Base-by-base conservation (phyloP, 2,113 vertebrate species). In the Vimba vimba region DNA sequence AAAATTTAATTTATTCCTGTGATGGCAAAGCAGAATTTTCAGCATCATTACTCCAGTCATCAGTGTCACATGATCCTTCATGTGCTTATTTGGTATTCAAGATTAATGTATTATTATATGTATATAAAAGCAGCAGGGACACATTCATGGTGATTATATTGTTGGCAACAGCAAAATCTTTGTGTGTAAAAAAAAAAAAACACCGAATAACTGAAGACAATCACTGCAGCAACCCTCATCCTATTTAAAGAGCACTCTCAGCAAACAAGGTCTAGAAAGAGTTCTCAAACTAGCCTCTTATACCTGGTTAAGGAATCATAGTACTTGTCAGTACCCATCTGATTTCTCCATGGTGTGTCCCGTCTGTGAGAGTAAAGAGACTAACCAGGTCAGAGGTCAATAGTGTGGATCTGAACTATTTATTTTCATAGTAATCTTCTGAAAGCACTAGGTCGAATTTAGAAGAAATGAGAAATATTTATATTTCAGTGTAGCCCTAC, bases 311-410 rank as follows among this genome's bases (percentile, higher is more conserved):
- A 94, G 91, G 95, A 95, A 93, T 97, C 96, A 95, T 86, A 94
- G 93, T 93, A 95, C 94, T 94, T 95, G 92, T 96, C 97, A 97
- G 95, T 96, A 95, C 92, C 94, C 94, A 95, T 95, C 91, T 96
- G 95, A 95, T 94, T 97, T 96, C 95, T 97, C 96, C 97, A 97
- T 6, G 96, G 94, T 95, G 95, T 95, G 94, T 97, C 96, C 94
- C 95, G 94, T 97, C 97, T 97, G 97, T 50, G 96, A 95, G 95
- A 94, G 95, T 94, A 95, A 95, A 96, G 93, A 95, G 91, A 96
- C 93, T 91, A 92, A 89, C 95, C 96, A 76, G 94, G 94, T 88
- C 91, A 83, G 75, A 75, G 75, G 87, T 68, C 52, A 71, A 64
- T 11, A 33, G 68, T 84, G 50, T 27, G n/a, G 76, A 21, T 81